Conservation (phyloP, 2,113 vertebrate species). For the Tychaedon coryphoeus region DNA sequence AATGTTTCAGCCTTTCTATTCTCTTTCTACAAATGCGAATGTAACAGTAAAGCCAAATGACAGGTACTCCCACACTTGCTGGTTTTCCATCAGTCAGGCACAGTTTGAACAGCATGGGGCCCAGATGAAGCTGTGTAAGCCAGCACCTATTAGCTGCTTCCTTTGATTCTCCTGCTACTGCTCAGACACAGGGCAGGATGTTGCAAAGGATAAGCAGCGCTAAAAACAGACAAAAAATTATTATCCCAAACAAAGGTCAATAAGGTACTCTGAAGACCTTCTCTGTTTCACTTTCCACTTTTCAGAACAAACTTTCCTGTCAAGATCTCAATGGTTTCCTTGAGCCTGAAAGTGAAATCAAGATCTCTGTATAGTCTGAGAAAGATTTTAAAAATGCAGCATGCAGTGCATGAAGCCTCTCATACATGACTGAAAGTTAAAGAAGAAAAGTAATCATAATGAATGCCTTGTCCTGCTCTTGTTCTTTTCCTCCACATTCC, state of each 20-base stretch:
- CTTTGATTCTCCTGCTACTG: constrained; percentile 5
- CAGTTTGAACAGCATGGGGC: not conserved
- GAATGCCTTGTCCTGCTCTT: not conserved
- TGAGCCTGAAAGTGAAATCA: not conserved
- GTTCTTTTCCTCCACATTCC: not conserved
- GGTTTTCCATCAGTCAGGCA: not conserved
- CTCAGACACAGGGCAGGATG: not conserved
- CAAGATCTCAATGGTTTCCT: not conserved
- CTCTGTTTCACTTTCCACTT: not conserved
- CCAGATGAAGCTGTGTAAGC: not conserved
- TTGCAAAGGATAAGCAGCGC: not conserved
- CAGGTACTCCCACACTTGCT: not conserved
- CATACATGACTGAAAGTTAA: not conserved
- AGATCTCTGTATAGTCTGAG: not conserved
- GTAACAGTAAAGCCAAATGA: constrained; percentile 6
- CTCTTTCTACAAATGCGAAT: not conserved
- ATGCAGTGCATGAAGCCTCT: not conserved
- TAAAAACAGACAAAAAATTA: not conserved
- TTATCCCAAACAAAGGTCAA: not conserved
- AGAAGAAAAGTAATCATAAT: not conserved
- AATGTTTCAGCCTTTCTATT: constrained; percentile 25
- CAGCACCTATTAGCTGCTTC: constrained; percentile 18
- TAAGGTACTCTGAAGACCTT: not conserved
- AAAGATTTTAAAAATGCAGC: not conserved
- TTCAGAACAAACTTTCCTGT: not conserved